phyloP scores from a whole-genome alignment of 2,797 vertebrate genomes.

The Neostethus bicornis region DNA sequence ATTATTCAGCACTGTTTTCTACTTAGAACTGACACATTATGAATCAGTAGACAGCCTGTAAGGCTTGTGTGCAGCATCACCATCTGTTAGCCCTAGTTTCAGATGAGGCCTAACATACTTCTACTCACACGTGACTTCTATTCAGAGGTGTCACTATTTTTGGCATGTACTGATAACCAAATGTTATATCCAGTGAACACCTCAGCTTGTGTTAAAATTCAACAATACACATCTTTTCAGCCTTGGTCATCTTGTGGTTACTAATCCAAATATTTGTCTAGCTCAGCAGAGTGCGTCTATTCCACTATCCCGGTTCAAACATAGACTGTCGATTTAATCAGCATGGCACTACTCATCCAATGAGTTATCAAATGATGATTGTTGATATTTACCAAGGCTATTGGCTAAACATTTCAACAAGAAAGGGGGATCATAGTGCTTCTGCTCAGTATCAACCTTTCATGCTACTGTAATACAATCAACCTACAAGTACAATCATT shows the following conservation, averaged over 20 bases:
- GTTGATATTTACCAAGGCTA: not conserved
- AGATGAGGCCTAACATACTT: conserved; percentile 44
- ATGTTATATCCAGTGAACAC: conserved; percentile 20
- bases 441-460: not conserved
- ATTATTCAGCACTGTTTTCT: conserved; percentile 39
- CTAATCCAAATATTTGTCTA: conserved; percentile 4
- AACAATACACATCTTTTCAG: conserved; percentile 10
- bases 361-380: not conserved
- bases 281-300: not conserved
- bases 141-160: conserved; percentile 51
- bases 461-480: not conserved
- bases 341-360: not conserved
- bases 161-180: conserved; percentile 37
- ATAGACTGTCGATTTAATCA: conserved; percentile 10
- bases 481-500: too few relatives aligned
- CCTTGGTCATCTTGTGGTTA: conserved; percentile 12
- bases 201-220: conserved; percentile 17
- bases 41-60: conserved; percentile 59
- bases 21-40: conserved; percentile 40
- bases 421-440: not conserved
- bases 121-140: conserved; percentile 43
- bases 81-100: conserved; percentile 61
- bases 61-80: conserved; percentile 42
- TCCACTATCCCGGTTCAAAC: not conserved
- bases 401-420: not conserved